These are phyloP conservation scores for Trachelus iudaicus DNA, from an alignment of 2,888 invertebrate species.

Conservation along the genomic window DNA sequence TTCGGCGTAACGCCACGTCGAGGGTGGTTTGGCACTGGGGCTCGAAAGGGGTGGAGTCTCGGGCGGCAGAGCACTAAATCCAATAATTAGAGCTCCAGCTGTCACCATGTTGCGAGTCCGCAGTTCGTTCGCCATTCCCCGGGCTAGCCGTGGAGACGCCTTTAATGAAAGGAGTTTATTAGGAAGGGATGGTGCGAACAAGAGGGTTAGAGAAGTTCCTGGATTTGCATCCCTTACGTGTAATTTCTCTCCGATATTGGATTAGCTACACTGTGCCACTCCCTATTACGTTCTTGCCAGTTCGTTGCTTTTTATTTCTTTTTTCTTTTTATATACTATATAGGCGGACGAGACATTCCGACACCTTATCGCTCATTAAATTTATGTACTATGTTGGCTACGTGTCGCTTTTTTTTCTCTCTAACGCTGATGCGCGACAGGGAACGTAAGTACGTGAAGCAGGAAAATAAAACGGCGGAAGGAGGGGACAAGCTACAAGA, in stretches of 20 bases:
- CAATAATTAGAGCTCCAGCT: conserved; percentile 49
- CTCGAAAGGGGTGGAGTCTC: conserved; percentile 8
- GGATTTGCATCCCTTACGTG: conserved; percentile 55
- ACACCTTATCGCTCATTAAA: no score
- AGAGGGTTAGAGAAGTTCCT: conserved; percentile 20
- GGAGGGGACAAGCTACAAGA: no score
- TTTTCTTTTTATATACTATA: no score
- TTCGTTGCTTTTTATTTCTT: no score
- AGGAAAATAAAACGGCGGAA: no score
- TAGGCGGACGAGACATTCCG: no score
- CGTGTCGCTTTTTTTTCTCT: no score
- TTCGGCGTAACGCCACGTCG: no score
- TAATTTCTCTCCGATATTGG: conserved; percentile 54
- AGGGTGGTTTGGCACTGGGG: no score
- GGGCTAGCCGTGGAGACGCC: conserved; percentile 35
- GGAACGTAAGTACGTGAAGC: no score
- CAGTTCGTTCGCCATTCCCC: conserved; percentile 49
- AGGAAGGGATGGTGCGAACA: conserved; percentile 32
- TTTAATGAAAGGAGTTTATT: conserved; percentile 59
- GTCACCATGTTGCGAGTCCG: conserved; percentile 53
- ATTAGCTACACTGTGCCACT: conserved; percentile 37
- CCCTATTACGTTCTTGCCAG: neutral
- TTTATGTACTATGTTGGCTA: no score
- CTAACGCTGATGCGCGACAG: no score
- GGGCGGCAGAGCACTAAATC: conserved; percentile 33